Percentiles rank a stretch among this genome's conserved stretches.
Conservation (phyloP, 2,888 invertebrate species). For the Bibio marci region DNA sequence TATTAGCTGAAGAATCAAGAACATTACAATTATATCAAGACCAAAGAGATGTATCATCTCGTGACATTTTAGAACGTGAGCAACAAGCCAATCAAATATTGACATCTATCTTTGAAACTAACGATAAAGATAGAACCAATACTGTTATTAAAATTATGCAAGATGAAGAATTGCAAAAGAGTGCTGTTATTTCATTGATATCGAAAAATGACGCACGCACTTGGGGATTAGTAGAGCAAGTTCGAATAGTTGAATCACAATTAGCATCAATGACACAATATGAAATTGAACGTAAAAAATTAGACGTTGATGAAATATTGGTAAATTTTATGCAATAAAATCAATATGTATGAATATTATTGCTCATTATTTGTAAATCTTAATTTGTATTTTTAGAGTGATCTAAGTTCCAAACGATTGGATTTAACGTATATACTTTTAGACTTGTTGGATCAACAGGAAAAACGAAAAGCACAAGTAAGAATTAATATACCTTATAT, state of each 20-base stretch:
- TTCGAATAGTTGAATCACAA: conserved; percentile 52
- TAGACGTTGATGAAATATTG: conserved; percentile 47
- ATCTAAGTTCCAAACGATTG: conserved; percentile 47
- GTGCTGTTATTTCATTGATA: conserved; percentile 49
- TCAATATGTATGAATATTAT: too few relatives aligned
- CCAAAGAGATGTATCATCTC: conserved; percentile 33
- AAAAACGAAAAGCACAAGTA: conserved; percentile 32
- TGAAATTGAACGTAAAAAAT: conserved; percentile 52
- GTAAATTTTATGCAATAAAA: too few relatives aligned
- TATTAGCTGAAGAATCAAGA: conserved; percentile 47
- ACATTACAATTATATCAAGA: conserved; percentile 45
- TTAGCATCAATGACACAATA: conserved; percentile 51
- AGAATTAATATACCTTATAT: conserved; percentile 7
- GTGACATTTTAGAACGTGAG: conserved; percentile 49
- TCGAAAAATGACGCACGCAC: conserved; percentile 57
- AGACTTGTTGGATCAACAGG: conserved; percentile 50
- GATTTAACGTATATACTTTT: conserved; percentile 48
- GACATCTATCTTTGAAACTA: conserved; percentile 38
- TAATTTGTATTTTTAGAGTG: conserved; percentile 35
- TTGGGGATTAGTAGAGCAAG: conserved; percentile 61
- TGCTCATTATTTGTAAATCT: too few relatives aligned
- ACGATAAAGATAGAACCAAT: conserved; percentile 41
- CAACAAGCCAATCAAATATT: conserved; percentile 42
- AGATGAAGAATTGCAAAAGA: conserved; percentile 55
- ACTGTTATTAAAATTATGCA: conserved; percentile 43